These are phyloP conservation scores for Steatocranus sp. DNA, from an alignment of 2,797 vertebrate species.

Conservation along the genomic window DNA sequence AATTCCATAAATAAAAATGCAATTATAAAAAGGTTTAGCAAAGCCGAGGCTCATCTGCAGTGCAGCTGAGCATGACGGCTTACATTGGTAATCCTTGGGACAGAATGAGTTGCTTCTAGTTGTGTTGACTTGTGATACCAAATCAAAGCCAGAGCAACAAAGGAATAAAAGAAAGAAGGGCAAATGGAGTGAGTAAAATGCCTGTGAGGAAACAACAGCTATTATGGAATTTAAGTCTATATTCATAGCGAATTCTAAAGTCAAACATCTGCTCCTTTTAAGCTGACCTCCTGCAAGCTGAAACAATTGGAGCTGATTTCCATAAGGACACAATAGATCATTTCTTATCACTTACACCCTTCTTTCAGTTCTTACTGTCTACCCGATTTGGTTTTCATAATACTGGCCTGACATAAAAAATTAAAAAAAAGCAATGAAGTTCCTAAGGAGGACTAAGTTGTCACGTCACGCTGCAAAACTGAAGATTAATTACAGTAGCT, in stretches of 20 bases:
- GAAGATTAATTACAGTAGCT: not conserved
- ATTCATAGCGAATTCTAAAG: not conserved
- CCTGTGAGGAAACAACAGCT: not conserved
- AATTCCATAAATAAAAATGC: constrained; percentile 51
- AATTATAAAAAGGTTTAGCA: constrained; percentile 65
- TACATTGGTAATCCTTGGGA: constrained; percentile 63
- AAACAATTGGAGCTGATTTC: not conserved
- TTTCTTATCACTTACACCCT: not conserved
- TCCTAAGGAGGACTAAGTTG: not conserved
- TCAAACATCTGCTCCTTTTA: not conserved
- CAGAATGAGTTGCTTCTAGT: constrained; percentile 47
- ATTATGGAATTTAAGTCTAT: not conserved
- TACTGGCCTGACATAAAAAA: not conserved
- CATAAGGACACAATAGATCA: not conserved
- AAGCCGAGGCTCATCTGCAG: constrained; percentile 47
- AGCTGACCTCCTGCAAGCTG: not conserved
- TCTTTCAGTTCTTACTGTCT: not conserved
- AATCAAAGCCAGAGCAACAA: constrained; percentile 30
- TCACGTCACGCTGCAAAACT: not conserved
- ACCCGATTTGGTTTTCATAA: not conserved
- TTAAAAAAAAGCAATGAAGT: accelerated
- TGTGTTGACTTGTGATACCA: constrained; percentile 54
- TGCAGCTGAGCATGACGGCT: constrained; percentile 58
- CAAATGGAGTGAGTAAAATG: not conserved
- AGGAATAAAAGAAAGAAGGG: not conserved